A percentile compares a stretch with the other conserved stretches of the same genome.
phyloP scores from a whole-genome alignment of 2,797 vertebrate genomes.

The Megaceryle alcyon region DNA sequence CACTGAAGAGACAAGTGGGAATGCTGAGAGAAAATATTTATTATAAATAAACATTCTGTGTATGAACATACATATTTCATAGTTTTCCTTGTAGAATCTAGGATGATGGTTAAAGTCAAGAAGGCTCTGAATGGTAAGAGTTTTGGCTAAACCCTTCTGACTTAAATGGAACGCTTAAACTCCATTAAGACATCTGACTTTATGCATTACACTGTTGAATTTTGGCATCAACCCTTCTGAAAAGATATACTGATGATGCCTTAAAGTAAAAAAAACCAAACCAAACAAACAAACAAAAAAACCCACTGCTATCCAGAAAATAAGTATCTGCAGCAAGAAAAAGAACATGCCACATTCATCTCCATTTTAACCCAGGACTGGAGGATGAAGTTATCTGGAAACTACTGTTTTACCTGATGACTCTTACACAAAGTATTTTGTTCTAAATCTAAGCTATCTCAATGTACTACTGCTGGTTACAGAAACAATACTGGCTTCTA shows the following conservation, averaged over 20 bases:
- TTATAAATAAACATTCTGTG: neutral
- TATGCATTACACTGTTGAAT: neutral
- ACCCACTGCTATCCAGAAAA: neutral
- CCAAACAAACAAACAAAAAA: no score
- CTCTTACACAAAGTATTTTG: neutral
- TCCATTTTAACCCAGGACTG: neutral
- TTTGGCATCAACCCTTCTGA: neutral
- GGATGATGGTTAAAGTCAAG: neutral
- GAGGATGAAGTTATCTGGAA: neutral
- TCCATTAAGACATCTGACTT: neutral
- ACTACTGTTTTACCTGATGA: rapidly evolving
- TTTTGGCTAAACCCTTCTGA: neutral
- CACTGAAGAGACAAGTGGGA: slow-evolving; percentile 54
- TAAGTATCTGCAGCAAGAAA: neutral
- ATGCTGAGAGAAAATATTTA: neutral
- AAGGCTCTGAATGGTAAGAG: neutral
- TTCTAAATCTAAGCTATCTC: neutral
- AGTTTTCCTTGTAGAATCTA: neutral
- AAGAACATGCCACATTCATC: neutral
- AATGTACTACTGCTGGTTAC: neutral
- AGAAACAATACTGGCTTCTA: neutral
- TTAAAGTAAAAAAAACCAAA: neutral
- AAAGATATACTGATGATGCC: neutral
- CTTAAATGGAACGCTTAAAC: neutral
- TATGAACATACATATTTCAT: slow-evolving; percentile 30